Percentiles rank a stretch among this genome's conserved stretches.
Evolutionary conservation across 2,797 vertebrate species (phyloP).

Genomic region (Dicrostonyx torquatus): DNA sequence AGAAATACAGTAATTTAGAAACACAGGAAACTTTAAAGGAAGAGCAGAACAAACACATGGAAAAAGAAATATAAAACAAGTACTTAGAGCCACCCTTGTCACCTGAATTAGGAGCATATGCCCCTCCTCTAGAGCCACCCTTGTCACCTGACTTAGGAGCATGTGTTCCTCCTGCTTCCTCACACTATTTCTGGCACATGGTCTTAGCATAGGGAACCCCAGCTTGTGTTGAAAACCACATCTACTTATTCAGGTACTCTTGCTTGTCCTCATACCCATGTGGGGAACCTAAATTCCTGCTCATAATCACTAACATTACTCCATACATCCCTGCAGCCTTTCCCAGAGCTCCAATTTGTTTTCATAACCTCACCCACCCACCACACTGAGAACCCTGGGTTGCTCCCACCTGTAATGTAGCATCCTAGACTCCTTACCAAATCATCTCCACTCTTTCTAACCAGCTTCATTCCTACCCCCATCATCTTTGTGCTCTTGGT

Average conservation of each 20-base stretch:
- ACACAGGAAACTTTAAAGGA: background rate
- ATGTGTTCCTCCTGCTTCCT: background rate
- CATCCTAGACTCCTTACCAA: background rate
- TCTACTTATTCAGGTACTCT: background rate
- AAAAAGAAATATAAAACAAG: background rate
- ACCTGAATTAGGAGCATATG: background rate
- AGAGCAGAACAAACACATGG: background rate
- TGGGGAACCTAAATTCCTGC: background rate
- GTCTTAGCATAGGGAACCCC: background rate
- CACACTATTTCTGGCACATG: background rate
- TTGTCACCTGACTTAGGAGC: background rate
- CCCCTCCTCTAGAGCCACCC: no score
- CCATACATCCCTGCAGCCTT: no score
- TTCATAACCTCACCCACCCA: background rate
- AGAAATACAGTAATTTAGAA: background rate
- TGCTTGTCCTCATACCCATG: no score
- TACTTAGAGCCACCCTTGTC: no score
- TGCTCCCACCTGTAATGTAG: background rate
- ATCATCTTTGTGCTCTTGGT: background rate
- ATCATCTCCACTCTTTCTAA: background rate
- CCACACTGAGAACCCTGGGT: background rate
- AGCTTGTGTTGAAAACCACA: no score
- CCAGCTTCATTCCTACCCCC: background rate
- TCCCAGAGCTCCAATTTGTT: background rate
- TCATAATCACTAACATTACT: background rate